Evolutionary conservation across 2,797 vertebrate genomes (phyloP).

Genomic region (Austrolebias charrua): DNA sequence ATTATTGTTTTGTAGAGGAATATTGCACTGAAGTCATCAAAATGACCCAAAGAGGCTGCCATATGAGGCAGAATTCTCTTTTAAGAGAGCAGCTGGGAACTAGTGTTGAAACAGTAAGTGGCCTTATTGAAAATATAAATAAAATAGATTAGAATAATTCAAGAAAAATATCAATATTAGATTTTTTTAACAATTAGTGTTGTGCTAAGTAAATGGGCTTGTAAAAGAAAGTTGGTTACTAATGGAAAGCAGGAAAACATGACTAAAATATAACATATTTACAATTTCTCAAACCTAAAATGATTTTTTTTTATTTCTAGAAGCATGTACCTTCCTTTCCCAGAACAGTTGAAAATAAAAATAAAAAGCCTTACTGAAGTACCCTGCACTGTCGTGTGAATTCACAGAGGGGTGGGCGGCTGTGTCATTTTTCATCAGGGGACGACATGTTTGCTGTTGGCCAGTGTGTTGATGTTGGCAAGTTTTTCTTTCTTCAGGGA

Average conservation of each 20-base stretch:
- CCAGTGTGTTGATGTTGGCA: slow-evolving; percentile 51
- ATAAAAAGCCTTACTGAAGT: slow-evolving; percentile 24
- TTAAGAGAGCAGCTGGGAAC: slow-evolving; percentile 2
- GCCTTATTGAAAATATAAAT: neutral
- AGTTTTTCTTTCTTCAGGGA: slow-evolving; percentile 56
- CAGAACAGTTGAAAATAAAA: slow-evolving; percentile 20
- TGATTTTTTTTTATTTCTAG: slow-evolving; percentile 12
- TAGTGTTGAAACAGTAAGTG: slow-evolving; percentile 8
- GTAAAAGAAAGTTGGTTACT: slow-evolving; percentile 14
- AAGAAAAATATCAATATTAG: slow-evolving; percentile 14
- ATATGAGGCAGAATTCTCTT: slow-evolving; percentile 4
- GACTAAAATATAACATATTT: neutral
- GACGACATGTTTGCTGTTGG: slow-evolving; percentile 56
- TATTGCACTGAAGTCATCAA: slow-evolving; percentile 19
- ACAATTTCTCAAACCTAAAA: slow-evolving; percentile 5
- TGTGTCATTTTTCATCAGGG: slow-evolving; percentile 60
- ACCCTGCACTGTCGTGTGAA: slow-evolving; percentile 35
- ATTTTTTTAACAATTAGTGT: slow-evolving; percentile 20
- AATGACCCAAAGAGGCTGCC: slow-evolving; percentile 24
- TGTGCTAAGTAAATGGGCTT: neutral
- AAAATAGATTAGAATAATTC: slow-evolving; percentile 19
- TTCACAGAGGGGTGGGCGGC: slow-evolving; percentile 32
- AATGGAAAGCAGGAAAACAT: slow-evolving; percentile 21
- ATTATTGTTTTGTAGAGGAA: slow-evolving; percentile 17
- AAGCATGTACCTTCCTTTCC: slow-evolving; percentile 5